Conservation (phyloP, 1,140 invertebrate genomes). For the Sitobion miscanthi region DNA sequence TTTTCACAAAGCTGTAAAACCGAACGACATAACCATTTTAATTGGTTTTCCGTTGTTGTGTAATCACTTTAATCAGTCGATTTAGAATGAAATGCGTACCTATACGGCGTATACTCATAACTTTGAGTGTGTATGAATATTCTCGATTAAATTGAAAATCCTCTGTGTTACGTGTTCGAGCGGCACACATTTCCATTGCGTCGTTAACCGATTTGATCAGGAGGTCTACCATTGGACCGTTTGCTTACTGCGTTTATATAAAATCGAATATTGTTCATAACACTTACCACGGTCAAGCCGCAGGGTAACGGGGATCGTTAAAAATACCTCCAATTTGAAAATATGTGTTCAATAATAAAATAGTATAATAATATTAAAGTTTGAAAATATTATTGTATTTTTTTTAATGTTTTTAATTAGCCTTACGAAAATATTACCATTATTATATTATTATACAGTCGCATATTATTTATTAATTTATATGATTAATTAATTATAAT, state of each 20-base stretch:
- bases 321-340: background rate
- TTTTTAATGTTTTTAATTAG: background rate
- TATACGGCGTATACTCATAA: background rate
- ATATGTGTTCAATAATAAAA: background rate
- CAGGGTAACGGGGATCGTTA: background rate
- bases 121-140: background rate
- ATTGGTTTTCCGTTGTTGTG: background rate
- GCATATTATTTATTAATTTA: background rate
- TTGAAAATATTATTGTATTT: background rate
- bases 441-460: background rate
- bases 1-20: background rate
- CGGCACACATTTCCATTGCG: background rate
- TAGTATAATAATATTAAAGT: too few relatives aligned
- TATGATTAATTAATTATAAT: background rate
- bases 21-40: background rate
- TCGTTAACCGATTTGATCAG: background rate
- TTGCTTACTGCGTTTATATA: background rate
- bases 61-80: background rate
- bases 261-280: background rate
- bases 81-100: background rate
- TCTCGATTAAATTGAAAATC: background rate
- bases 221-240: background rate
- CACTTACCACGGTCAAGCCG: background rate
- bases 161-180: background rate
- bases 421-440: background rate